Percentiles rank a stretch among this genome's conserved stretches.
These are phyloP conservation scores for Lepas anatifera DNA, from an alignment of 2,888 invertebrate genomes.

Conservation along the genomic window DNA sequence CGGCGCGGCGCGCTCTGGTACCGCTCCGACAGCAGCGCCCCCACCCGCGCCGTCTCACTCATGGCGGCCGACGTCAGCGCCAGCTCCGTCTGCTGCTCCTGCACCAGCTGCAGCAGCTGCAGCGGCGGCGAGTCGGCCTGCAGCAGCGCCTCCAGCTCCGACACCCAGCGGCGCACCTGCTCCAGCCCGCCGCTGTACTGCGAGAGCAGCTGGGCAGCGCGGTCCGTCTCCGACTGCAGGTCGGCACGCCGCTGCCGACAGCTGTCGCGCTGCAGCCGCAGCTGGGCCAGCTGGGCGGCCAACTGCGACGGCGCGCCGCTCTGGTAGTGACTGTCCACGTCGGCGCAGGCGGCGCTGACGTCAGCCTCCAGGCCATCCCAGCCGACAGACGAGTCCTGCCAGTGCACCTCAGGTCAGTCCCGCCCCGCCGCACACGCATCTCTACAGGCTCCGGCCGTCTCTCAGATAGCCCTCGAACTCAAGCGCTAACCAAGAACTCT, in stretches of 20 bases:
- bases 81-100: slow-evolving; percentile 60
- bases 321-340: slow-evolving; percentile 27
- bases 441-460: too few relatives aligned
- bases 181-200: slow-evolving; percentile 70
- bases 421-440: too few relatives aligned
- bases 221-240: slow-evolving; percentile 73
- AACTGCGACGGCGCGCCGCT: slow-evolving; percentile 33
- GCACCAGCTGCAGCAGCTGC: slow-evolving; percentile 60
- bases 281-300: slow-evolving; percentile 19
- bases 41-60: slow-evolving; percentile 63
- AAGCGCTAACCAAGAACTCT: too few relatives aligned
- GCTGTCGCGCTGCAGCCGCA: slow-evolving; percentile 44
- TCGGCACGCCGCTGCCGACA: slow-evolving; percentile 65
- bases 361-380: not conserved
- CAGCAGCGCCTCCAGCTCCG: slow-evolving; percentile 67
- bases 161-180: slow-evolving; percentile 68
- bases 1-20: slow-evolving; percentile 65
- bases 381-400: not conserved
- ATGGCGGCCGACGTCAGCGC: slow-evolving; percentile 57
- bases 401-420: too few relatives aligned
- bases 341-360: not conserved
- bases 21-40: slow-evolving; percentile 63
- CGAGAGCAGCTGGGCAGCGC: slow-evolving; percentile 64
- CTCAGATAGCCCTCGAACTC: too few relatives aligned
- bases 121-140: slow-evolving; percentile 67